These are phyloP conservation scores for Sipha maydis DNA, from an alignment of 2,888 invertebrate genomes.

Conservation along the genomic window DNA sequence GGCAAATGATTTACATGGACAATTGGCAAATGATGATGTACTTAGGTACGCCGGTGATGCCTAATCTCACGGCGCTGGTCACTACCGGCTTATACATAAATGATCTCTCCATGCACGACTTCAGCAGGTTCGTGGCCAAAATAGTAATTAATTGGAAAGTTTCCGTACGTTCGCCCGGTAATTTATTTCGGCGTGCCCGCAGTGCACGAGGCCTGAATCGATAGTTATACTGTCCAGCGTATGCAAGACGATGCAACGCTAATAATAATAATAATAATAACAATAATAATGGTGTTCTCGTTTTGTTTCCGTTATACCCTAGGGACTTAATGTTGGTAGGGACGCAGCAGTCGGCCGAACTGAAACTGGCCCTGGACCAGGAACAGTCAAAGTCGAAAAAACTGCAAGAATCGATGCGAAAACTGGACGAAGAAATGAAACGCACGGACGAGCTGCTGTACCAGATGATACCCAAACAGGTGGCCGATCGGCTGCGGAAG, in stretches of 20 bases:
- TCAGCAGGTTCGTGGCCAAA: conserved; percentile 80
- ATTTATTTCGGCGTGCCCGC: background rate
- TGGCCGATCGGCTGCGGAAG: conserved; percentile 89
- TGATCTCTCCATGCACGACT: conserved; percentile 98
- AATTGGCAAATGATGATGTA: conserved; percentile 99
- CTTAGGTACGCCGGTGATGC: conserved; percentile 95
- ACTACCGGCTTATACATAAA: conserved; percentile 95
- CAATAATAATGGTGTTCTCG: background rate
- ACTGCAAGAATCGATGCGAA: conserved; percentile 94
- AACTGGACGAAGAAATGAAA: conserved; percentile 94
- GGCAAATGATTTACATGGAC: conserved; percentile 99
- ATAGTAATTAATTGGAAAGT: background rate
- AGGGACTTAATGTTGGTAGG: conserved; percentile 95
- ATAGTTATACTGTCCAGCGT: background rate
- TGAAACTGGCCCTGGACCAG: conserved; percentile 93
- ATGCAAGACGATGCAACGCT: background rate
- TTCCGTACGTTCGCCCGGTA: background rate
- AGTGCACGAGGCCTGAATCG: background rate
- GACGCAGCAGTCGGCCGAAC: conserved; percentile 95
- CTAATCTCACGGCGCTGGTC: conserved; percentile 90
- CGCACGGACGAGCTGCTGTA: conserved; percentile 94
- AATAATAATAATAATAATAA: conserved; percentile 27
- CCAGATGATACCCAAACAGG: conserved; percentile 99
- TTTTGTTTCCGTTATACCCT: conserved; percentile 55
- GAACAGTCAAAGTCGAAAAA: conserved; percentile 97